Evolutionary conservation across 37 sponge, comb jelly and placozoan species (phyloP), one percentile per base, ranked within the genome.

Genomic region (Aplysina aerophoba): DNA sequence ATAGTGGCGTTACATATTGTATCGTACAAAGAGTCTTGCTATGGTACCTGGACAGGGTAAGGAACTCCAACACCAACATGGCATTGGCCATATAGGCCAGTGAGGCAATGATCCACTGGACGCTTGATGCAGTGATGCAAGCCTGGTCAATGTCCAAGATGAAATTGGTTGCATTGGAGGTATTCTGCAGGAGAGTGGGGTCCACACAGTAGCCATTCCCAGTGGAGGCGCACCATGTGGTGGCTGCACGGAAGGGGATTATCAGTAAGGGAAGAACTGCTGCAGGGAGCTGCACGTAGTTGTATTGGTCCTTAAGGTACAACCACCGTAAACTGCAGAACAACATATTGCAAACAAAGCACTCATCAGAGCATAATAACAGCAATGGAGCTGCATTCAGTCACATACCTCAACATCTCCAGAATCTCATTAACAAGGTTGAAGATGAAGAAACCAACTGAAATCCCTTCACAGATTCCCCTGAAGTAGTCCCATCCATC

Each of bases 21-120:
- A 44, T 44, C 8, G 50, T 8, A 3, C 50, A 44, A 11, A 44
- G 50, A 11, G 50, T 3, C 50, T n/a, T n/a, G n/a, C n/a, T n/a
- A n/a, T n/a, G n/a, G n/a, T 62, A 62, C 64, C 28, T 62, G 64
- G 24, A 62, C 64, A 62, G 27, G 5, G 64, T 4, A n/a, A 62
- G 28, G 28, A 13, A 62, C 12, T 62, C 64, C 24, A 62, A 3
- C 2, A 62, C 28, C 24, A 62, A 13, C 4, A 62, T 27, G 64
- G 64, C 64, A 62, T 62, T 62, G 64, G 64, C 64, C 24, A 62
- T 28, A 13, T 62, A 62, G 24, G 64, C 64, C 64, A 62, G 64
- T 62, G 64, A 28, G 28, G 64, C 64, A 27, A 62, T 4, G 64
- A 62, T n/a, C 64, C 64, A 62, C 64, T 62, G 64, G 27, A n/a